A percentile compares a stretch with the other conserved stretches of the same genome.
phyloP scores from a whole-genome alignment of 2,888 invertebrate species.

The Shargacucullia verbasci region DNA sequence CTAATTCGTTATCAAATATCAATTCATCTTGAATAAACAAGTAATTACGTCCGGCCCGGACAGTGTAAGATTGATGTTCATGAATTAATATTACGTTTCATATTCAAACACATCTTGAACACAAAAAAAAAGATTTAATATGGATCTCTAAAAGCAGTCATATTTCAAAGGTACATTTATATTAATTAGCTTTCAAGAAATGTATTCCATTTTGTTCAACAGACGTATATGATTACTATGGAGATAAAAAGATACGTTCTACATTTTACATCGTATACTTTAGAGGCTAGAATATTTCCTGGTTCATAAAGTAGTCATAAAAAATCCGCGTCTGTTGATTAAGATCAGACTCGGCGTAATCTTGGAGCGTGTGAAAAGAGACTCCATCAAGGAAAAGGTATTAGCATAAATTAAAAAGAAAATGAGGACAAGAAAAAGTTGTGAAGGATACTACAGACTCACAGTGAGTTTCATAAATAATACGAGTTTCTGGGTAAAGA shows the following conservation, averaged over 20 bases:
- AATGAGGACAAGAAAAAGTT: constrained; percentile 50
- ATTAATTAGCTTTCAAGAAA: constrained; percentile 51
- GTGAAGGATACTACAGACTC: constrained; percentile 52
- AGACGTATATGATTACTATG: constrained; percentile 53
- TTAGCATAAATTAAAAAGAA: constrained; percentile 62
- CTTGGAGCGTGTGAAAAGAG: constrained; percentile 76
- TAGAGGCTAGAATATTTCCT: constrained; percentile 68
- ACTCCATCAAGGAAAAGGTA: constrained; percentile 72
- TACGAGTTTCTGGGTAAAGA: constrained; percentile 58
- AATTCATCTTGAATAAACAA: constrained; percentile 75
- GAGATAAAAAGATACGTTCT: constrained; percentile 57
- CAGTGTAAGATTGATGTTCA: constrained; percentile 75
- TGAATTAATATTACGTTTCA: constrained; percentile 60
- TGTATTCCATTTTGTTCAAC: constrained; percentile 45
- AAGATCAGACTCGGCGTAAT: constrained; percentile 65
- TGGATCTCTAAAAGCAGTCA: constrained; percentile 31
- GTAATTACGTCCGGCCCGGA: constrained; percentile 68
- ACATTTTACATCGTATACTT: constrained; percentile 50
- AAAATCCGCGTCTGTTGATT: constrained; percentile 73
- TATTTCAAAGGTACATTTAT: constrained; percentile 43
- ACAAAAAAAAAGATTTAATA: constrained; percentile 56
- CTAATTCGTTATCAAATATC: constrained; percentile 60
- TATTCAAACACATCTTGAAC: constrained; percentile 45
- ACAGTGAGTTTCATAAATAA: constrained; percentile 57
- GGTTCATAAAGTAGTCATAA: constrained; percentile 71